Evolutionary conservation across 2,888 invertebrate species (phyloP).

Genomic region (Anticlea derivata): DNA sequence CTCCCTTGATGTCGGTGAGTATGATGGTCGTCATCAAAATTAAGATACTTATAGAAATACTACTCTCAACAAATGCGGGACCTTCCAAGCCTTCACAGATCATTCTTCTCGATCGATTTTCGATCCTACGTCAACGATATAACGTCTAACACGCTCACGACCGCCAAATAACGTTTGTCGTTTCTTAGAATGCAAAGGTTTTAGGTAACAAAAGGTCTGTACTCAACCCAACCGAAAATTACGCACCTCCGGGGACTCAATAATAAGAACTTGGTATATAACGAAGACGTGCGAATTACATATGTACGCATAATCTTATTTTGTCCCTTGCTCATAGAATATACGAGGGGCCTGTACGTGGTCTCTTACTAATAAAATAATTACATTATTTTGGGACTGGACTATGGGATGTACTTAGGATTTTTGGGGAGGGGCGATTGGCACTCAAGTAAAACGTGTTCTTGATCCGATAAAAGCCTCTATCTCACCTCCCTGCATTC

Average conservation of each 20-base stretch:
- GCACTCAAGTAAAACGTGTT: neutral
- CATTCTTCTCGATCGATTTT: too few relatives aligned
- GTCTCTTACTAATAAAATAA: slow-evolving; percentile 57
- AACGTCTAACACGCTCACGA: neutral
- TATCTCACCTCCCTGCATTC: too few relatives aligned
- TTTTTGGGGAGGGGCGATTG: too few relatives aligned
- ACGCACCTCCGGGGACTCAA: slow-evolving; percentile 21
- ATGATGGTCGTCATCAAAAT: too few relatives aligned
- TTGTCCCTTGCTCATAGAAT: slow-evolving; percentile 36
- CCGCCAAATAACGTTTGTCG: neutral
- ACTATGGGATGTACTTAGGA: slow-evolving; percentile 11
- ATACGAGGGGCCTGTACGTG: slow-evolving; percentile 38
- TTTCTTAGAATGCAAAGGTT: neutral
- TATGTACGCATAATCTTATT: slow-evolving; percentile 38
- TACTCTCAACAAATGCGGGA: too few relatives aligned
- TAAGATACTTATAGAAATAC: too few relatives aligned
- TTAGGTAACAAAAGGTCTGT: slow-evolving; percentile 11
- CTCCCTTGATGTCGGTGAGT: too few relatives aligned
- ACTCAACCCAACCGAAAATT: slow-evolving; percentile 21
- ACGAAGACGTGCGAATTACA: slow-evolving; percentile 41
- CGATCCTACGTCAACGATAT: too few relatives aligned
- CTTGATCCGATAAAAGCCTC: too few relatives aligned
- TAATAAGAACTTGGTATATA: slow-evolving; percentile 28
- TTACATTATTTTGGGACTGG: slow-evolving; percentile 44
- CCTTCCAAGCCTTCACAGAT: too few relatives aligned